phyloP scores from a whole-genome alignment of 2,113 vertebrate genomes.

The Nesogale talazaci region DNA sequence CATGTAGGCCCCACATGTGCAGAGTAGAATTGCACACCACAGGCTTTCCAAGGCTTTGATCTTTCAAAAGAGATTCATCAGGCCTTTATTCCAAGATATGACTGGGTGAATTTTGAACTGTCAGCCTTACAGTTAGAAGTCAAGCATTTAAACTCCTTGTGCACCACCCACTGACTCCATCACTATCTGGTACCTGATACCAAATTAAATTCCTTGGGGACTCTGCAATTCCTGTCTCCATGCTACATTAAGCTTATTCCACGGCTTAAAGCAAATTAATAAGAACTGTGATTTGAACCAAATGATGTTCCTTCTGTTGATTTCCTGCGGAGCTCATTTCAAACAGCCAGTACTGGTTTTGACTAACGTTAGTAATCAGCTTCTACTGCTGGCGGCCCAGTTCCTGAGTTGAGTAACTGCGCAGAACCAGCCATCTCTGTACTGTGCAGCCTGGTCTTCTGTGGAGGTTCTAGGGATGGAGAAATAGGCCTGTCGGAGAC shows the following conservation, averaged over 20 bases:
- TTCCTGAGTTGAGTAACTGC: conserved; percentile 79
- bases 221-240: conserved; percentile 10
- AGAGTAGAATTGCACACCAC: too few relatives aligned
- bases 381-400: conserved; percentile 18
- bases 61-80: too few relatives aligned
- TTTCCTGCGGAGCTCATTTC: conserved; percentile 18
- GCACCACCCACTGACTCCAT: background rate
- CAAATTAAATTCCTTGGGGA: background rate
- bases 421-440: conserved; percentile 78
- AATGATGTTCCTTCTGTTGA: background rate
- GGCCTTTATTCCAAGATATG: too few relatives aligned
- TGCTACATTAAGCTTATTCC: background rate
- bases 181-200: background rate
- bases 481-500: conserved; percentile 65
- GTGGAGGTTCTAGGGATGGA: conserved; percentile 68
- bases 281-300: background rate
- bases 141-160: background rate
- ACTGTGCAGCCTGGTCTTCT: conserved; percentile 60
- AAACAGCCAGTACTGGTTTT: conserved; percentile 23
- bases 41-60: too few relatives aligned
- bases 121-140: background rate
- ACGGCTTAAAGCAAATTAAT: conserved; percentile 35
- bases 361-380: conserved; percentile 38
- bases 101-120: background rate
- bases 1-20: too few relatives aligned